Percentiles rank a stretch among this genome's conserved stretches.
phyloP scores from a whole-genome alignment of 1,140 invertebrate species.

The Ceratitis capitata region DNA sequence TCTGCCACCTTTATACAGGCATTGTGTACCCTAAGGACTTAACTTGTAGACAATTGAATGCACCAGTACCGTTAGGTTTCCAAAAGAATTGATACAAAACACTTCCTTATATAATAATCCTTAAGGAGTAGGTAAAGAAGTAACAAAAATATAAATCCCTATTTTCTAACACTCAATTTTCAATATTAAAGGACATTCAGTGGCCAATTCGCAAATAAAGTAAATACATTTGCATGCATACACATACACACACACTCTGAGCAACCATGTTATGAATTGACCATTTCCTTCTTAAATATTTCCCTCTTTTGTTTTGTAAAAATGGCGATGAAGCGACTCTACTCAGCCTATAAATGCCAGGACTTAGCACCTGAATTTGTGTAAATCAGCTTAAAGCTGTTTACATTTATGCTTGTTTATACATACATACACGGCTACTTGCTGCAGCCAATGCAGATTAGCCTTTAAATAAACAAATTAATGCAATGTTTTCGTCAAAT shows the following conservation, averaged over 20 bases:
- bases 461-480: slow-evolving; percentile 7
- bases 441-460: background rate
- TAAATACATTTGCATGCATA: background rate
- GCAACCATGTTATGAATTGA: background rate
- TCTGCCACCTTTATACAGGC: background rate
- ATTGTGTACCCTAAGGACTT: background rate
- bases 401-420: background rate
- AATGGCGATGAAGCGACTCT: too few species aligned
- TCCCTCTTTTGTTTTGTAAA: background rate
- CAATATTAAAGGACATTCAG: too few species aligned
- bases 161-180: background rate
- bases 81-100: background rate
- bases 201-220: background rate
- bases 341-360: background rate
- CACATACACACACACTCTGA: background rate
- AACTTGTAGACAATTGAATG: background rate
- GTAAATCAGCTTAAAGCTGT: background rate
- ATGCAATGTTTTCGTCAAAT: background rate
- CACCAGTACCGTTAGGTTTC: background rate
- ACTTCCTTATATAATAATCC: background rate
- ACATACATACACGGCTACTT: background rate
- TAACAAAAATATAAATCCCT: background rate
- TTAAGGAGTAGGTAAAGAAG: background rate
- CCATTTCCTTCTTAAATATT: background rate
- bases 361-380: slow-evolving; percentile 8